Base-by-base conservation (phyloP, 1,140 invertebrate species). In the Meloidogyne floridensis region DNA sequence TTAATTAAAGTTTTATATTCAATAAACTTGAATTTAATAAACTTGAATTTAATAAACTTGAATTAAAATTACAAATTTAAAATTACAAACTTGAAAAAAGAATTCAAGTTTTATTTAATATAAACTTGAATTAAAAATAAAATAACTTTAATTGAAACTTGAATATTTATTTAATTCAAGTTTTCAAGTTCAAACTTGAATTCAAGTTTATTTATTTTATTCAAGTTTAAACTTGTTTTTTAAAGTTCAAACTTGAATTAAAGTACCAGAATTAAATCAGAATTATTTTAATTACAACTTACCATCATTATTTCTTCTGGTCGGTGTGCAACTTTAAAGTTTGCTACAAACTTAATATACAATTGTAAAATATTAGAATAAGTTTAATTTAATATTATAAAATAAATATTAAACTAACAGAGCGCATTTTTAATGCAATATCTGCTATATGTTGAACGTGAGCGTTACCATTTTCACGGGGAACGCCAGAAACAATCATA, bases 241-340 rank as follows among this genome's bases (percentile, higher is more conserved):
- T 32, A 32, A 32, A 32, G 32, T 32, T 32, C 32, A 32, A 32
- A 32, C 32, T 32, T 32, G 32, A 32, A 32, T 32, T 32, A 32
- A 32, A 32, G 32, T 32, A 32, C 32, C 32, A 32, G 32, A 32
- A 32, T 32, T 32, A 15, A 59, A 59, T 32, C 32, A 32, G 32
- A 15, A 32, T 32, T 32, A 32, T 59, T 59, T 15, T 15, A 59
- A 59, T 4, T 15, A 59, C 4, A 15, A 65, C 15, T 65, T 65
- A 65, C 59, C 59, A 65, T 92, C 85, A 95, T 93, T 18, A 20
- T 13, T 81, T 95, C 94, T 51, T 93, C 92, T 0, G 95, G 95
- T 77, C 94, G 91, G 91, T 98, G 96, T 15, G 94, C 93, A 86
- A 98, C 97, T 75, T 93, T 93, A 91, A 98, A 98, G 73, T 93